These are phyloP conservation scores for Saccostrea echinata DNA, from an alignment of 1,140 invertebrate genomes.

Conservation along the genomic window DNA sequence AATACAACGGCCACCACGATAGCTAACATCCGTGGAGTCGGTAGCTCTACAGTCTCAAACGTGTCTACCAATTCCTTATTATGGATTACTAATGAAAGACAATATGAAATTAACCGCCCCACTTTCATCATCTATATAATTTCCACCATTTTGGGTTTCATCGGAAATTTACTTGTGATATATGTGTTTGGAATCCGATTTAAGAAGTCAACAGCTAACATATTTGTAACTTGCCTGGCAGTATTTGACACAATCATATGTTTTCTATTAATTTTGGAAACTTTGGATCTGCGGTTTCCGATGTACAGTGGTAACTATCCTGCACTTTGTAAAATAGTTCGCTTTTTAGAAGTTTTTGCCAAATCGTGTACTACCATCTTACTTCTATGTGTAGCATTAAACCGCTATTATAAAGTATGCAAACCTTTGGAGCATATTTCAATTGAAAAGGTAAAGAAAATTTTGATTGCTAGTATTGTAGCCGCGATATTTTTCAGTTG, in stretches of 20 bases:
- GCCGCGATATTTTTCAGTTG: constrained; percentile 12
- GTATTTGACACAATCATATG: constrained; percentile 1
- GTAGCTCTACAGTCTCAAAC: neutral
- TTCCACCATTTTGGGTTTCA: neutral
- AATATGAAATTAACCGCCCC: constrained; percentile 9
- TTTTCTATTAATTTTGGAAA: neutral
- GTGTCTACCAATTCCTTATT: neutral
- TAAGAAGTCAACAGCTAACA: neutral
- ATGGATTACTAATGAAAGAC: constrained; percentile 34
- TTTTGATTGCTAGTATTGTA: neutral
- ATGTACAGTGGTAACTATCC: constrained; percentile 41
- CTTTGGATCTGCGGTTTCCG: neutral
- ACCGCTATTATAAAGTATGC: constrained; percentile 57
- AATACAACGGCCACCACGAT: neutral
- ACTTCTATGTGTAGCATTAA: constrained; percentile 54
- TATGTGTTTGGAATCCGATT: constrained; percentile 17
- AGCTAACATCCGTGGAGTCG: neutral
- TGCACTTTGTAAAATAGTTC: constrained; percentile 48
- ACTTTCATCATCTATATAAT: neutral
- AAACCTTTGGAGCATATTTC: constrained; percentile 50
- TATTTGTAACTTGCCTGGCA: neutral
- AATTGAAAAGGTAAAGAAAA: constrained; percentile 43
- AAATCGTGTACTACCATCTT: constrained; percentile 33
- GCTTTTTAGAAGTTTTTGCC: constrained; percentile 30
- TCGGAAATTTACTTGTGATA: neutral